Base-by-base conservation (phyloP, 2,797 vertebrate genomes). In the Apogon hyalosoma region DNA sequence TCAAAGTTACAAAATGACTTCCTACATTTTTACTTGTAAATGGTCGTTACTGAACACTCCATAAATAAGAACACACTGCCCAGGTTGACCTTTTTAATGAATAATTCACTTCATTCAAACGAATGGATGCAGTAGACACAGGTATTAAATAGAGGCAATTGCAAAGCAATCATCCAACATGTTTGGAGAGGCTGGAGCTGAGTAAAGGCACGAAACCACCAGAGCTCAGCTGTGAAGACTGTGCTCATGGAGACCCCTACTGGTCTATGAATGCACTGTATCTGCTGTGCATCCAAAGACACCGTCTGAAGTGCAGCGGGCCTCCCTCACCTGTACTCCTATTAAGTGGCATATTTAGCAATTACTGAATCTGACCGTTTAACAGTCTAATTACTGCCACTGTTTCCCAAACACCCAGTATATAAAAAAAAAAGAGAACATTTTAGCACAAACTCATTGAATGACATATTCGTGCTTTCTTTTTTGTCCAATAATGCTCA, bases 131-230 rank as follows among this genome's bases (percentile, higher is more conserved):
- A 81, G 48, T 79, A 78, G 56, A 86, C 50, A 71, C 52, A 70
- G 75, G 73, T 82, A 83, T 86, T 86, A 88, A 89, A 90, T 82
- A 87, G 66, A 90, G 74, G 79, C 79, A 82, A 93, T 93, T 90
- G 92, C 92, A 89, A 89, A 83, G 90, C 91, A 93, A 92, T 93
- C 87, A 87, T 87, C 71, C 61, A 41, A 75, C 55, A 73, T 57
- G 69, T 88, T 85, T 71, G 63, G 78, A 83, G 58, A 55, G 19
- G 58, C 75, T 70, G 73, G 39, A 79, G 43, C 43, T 15, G 68
- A 75, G n/a, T 61, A 57, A 28, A 77, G 46, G 51, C 47, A 64
- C 72, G 63, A 71, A 70, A 39, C 61, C 1, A 42, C 73, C 59
- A 61, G 40, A 56, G 41, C 36, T 47, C 43, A 56, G 40, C 38